A percentile compares a stretch with the other conserved stretches of the same genome.
These are phyloP conservation scores for Sebastes matsubarae DNA, from an alignment of 2,797 vertebrate species.

Conservation along the genomic window DNA sequence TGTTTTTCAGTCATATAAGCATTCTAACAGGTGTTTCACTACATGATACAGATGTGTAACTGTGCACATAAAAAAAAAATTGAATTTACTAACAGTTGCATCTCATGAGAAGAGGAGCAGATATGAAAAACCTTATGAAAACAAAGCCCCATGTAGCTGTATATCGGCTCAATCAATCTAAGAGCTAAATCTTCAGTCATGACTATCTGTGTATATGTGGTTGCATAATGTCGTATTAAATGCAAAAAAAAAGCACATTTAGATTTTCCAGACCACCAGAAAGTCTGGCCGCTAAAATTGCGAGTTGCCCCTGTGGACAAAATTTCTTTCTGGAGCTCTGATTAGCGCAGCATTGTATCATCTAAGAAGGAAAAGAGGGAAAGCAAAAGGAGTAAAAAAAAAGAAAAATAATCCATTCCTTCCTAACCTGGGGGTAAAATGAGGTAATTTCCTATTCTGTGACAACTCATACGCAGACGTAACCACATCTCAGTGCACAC, in stretches of 20 bases:
- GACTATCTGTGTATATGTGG: neutral
- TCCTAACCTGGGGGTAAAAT: slow-evolving; percentile 78
- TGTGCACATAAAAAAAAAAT: neutral
- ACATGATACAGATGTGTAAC: neutral
- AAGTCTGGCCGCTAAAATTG: slow-evolving; percentile 10
- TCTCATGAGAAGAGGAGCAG: neutral
- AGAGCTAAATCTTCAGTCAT: neutral
- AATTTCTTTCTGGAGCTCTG: slow-evolving; percentile 24
- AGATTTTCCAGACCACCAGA: slow-evolving; percentile 49
- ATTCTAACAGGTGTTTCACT: neutral
- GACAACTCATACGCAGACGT: slow-evolving; percentile 72
- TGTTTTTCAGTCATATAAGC: neutral
- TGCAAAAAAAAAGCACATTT: slow-evolving; percentile 14
- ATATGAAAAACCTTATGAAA: accelerated
- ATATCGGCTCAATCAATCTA: neutral
- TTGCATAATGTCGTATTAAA: slow-evolving; percentile 23
- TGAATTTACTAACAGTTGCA: neutral
- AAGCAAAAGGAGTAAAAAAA: slow-evolving; percentile 32
- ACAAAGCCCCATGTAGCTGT: neutral
- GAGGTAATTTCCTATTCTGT: slow-evolving; percentile 82
- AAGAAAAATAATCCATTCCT: slow-evolving; percentile 77
- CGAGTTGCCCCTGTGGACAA: neutral
- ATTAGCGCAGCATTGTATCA: slow-evolving; percentile 42
- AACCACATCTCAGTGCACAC: slow-evolving; percentile 43
- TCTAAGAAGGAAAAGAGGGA: slow-evolving; percentile 48